Evolutionary conservation across 1,140 invertebrate genomes (phyloP), one percentile per base, ranked within the genome.

Genomic region (Microplitis demolitor): DNA sequence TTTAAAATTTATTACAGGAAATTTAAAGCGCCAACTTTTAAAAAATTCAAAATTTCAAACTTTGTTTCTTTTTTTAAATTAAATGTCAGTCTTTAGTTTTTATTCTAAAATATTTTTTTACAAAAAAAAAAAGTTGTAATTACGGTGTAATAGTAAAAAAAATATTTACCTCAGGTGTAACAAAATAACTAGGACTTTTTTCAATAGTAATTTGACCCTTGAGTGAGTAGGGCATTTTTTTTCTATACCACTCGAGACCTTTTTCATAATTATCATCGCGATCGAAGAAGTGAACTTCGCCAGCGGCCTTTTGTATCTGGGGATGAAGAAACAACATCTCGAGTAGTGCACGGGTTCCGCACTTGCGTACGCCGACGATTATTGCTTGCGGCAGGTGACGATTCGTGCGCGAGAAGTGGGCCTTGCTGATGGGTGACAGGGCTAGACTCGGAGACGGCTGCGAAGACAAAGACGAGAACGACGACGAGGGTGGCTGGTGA

Each of bases 161-260:
- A 31, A 66, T 4, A 83, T 87, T 89, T 86, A 96, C 97, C 90
- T 97, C 95, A 14, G 96, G 95, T 13, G 96, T 98, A 66, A 99
- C 95, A 87, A 99, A 98, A 88, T 99, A 99, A 78, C 96, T 97
- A 0, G 97, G 97, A 74, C 96, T 98, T 86, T 99, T 99, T 87
- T 99, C 97, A 78, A 99, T 96, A 13, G 97, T 98, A 74, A 98
- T 92, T 87, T 98, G 96, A 31, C 93, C 93, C 69, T 91, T 91
- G 83, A 94, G 94, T 0, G 96, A 96, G 78, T 93, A 91, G 4
- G 97, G 97, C 97, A 98, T 98, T 87, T 96, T 94, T 75, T 91
- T 91, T 60, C 93, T 86, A 86, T 98, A 98, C 96, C 96, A 98
- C 62, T 98, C 95, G 39, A 98, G 87, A 2, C 97, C 97, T 71